Evolutionary conservation across 2,888 invertebrate genomes (phyloP).

Genomic region (Glaucopsyche alexis): DNA sequence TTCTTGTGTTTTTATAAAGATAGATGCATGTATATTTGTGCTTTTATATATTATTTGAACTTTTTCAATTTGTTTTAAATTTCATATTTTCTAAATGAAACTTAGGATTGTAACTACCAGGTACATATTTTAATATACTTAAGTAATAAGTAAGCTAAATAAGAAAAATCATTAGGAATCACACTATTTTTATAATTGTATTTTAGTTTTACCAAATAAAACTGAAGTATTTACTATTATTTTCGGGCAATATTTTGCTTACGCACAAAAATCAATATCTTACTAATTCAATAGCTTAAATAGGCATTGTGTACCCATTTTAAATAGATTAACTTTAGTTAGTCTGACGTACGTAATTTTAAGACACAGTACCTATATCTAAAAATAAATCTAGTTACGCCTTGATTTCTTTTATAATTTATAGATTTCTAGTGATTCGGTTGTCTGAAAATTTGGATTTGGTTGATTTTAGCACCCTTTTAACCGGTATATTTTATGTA

Average conservation of each 20-base stretch:
- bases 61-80: background rate
- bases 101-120: background rate
- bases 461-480: background rate
- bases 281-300: background rate
- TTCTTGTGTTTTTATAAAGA: background rate
- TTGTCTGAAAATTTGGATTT: too few relatives aligned
- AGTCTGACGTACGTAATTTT: background rate
- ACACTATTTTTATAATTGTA: slow-evolving; percentile 26
- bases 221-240: slow-evolving; percentile 20
- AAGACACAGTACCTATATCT: background rate
- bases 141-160: background rate
- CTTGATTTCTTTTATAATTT: too few relatives aligned
- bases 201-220: slow-evolving; percentile 23
- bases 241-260: slow-evolving; percentile 23
- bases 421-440: too few relatives aligned
- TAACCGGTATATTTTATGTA: background rate
- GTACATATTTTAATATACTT: background rate
- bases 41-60: background rate
- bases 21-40: background rate
- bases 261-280: slow-evolving; percentile 24
- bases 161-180: background rate
- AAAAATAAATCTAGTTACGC: too few relatives aligned
- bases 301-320: slow-evolving; percentile 33
- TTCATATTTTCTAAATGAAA: background rate
- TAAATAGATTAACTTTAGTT: slow-evolving; percentile 5